Evolutionary conservation across 2,888 invertebrate species (phyloP), one percentile per base, ranked within the genome.

Genomic region (Aspidiotus rigidus): DNA sequence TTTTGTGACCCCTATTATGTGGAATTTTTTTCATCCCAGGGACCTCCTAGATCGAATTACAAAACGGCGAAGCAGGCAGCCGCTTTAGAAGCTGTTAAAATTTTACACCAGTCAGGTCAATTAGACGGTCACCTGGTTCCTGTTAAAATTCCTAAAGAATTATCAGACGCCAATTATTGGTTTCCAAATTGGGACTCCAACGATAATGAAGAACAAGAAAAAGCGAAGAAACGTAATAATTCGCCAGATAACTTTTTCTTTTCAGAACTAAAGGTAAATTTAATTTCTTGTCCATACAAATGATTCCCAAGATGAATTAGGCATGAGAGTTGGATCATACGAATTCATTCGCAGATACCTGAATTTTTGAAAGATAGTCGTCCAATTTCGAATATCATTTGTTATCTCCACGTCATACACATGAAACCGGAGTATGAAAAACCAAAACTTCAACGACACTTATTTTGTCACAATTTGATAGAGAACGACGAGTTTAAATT

Each of bases 61-160:
- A 84, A 83, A 73, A 72, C 79, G 5, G 94, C 95, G 0, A 93
- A 93, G 78, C 84, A 88, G 74, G 86, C 90, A 0, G 93, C 88
- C 0, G 94, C 93, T 0, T 79, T 94, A 70, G 83, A 86, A 70
- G 84, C 86, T 0, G 93, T 93, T 76, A 83, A 84, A 69, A 76
- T 79, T 73, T 79, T 97, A 7, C 87, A 93, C 74, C 72, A 85
- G 75, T 74, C 77, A 9, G 87, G 87, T 0, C 93, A 92, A 78
- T 79, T 97, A 1, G 83, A 85, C 72, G 81, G 88, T 41, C 80
- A 85, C 44, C 79, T 96, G 67, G 75, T 88, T 70, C 95, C 94
- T 0, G 70, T 78, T 13, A 13, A 78, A 73, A 49, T 64, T 55
- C 49, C 54, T 15, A 55, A 49, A 54, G 79, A 81, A 49, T 75